Evolutionary conservation across 2,113 vertebrate genomes (phyloP), one percentile per base, ranked within the genome.

Genomic region (Myotis lucifugus): DNA sequence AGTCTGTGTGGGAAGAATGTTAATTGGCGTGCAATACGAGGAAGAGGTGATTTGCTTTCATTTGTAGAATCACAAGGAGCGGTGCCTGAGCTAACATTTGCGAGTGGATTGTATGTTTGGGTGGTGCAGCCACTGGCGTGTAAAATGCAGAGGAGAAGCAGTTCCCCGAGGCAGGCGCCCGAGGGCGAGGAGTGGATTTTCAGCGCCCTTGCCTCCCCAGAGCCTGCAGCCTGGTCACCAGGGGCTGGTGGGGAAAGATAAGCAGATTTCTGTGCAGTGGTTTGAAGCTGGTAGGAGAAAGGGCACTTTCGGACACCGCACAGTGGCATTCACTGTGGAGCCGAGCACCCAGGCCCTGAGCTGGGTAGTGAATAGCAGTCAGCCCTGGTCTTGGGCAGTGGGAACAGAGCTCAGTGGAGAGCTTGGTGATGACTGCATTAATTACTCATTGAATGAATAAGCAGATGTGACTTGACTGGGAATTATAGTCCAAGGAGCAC

Each of bases 111-210:
- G 90, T 29, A 0, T 86, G 74, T 98, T 97, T 95, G 85, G 83
- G 90, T 64, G n/a, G 64, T 94, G 59, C 81, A 93, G 54, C 81
- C 95, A 90, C 85, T 97, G 94, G 87, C 88, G 85, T 97, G 85
- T 98, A 95, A 98, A 98, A 97, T 93, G 90, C 88, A 97, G 92
- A 97, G 73, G 17, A 96, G 97, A 98, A 97, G 3, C 8, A 93
- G 74, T 94, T 96, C 97, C 96, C 95, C 54, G 97, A 93, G 82
- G 95, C 81, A 85, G 92, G 87, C 32, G 34, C 94, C 85, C 69
- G 85, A 92, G 93, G 85, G 85, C 97, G 97, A 32, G 89, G 94
- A 98, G 95, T 95, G 78, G 89, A 85, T 95, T 97, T 96, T 95
- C 95, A 94, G 79, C 46, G 46, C 52, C 82, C 70, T 79, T 96